phyloP scores from a whole-genome alignment of 2,797 vertebrate species.

The Myripristis jacobus region DNA sequence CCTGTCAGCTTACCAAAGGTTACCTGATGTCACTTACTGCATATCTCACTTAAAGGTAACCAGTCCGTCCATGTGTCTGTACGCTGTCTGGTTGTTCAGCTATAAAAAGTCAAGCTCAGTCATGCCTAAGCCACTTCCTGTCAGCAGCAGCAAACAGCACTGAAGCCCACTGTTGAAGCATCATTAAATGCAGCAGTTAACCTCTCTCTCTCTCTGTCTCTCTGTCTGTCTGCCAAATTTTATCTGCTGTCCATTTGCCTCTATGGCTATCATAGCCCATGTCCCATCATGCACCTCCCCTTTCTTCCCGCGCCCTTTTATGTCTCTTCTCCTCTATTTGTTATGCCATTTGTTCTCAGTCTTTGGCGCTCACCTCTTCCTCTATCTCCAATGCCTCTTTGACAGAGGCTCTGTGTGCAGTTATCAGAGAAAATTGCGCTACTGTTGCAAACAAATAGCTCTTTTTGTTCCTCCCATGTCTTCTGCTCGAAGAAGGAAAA shows the following conservation, averaged over 20 bases:
- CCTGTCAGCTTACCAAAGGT: no score
- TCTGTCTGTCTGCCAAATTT: constrained; percentile 32
- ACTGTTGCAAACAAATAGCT: constrained; percentile 57
- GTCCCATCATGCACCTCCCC: constrained; percentile 29
- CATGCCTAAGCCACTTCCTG: constrained; percentile 37
- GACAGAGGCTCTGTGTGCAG: constrained; percentile 36
- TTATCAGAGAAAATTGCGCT: constrained; percentile 62
- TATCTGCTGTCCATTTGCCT: constrained; percentile 47
- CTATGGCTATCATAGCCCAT: constrained; percentile 32
- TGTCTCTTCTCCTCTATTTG: constrained; percentile 33
- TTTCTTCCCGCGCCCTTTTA: not conserved
- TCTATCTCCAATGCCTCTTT: constrained; percentile 30
- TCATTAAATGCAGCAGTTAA: constrained; percentile 62
- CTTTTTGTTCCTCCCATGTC: constrained; percentile 23
- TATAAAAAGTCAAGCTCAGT: constrained; percentile 37
- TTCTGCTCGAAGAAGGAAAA: constrained; percentile 15
- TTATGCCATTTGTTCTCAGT: constrained; percentile 51
- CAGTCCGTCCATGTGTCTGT: constrained; percentile 2
- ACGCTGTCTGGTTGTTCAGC: not conserved
- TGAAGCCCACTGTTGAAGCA: constrained; percentile 53
- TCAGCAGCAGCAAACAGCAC: constrained; percentile 35
- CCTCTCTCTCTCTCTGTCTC: constrained; percentile 24
- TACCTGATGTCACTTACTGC: no score
- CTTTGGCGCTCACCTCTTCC: constrained; percentile 48
- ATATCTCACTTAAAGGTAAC: no score